phyloP scores from a whole-genome alignment of 2,888 invertebrate species.

The Plebejus argus region DNA sequence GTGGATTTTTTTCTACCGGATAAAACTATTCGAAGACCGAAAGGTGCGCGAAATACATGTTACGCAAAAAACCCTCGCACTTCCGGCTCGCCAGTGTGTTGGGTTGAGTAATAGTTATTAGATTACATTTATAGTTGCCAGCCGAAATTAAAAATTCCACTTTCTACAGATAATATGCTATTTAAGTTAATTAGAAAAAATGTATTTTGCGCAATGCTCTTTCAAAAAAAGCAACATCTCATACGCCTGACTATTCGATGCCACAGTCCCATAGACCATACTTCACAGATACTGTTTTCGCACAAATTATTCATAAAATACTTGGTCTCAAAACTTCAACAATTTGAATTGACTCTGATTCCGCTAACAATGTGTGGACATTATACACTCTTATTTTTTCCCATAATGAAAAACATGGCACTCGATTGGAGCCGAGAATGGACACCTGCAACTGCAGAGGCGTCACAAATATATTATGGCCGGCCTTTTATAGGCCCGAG shows the following conservation, averaged over 20 bases:
- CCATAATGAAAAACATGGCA: constrained; percentile 16
- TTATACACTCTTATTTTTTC: constrained; percentile 1
- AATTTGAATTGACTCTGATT: too few relatives aligned
- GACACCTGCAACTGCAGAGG: constrained; percentile 24
- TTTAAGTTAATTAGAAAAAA: constrained; percentile 20
- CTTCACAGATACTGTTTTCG: neutral
- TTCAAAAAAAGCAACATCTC: neutral
- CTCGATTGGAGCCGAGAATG: neutral
- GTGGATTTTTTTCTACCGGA: neutral
- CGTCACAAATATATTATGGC: constrained; percentile 19
- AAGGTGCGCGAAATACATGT: constrained; percentile 29
- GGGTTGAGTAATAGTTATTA: constrained; percentile 25
- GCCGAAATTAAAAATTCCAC: constrained; percentile 17
- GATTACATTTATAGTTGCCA: constrained; percentile 9
- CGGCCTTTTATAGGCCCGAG: constrained; percentile 29
- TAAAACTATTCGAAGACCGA: constrained; percentile 11
- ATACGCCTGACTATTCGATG: neutral
- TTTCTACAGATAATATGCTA: constrained; percentile 22
- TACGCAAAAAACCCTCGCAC: constrained; percentile 28
- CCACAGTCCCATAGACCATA: neutral
- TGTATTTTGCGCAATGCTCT: neutral
- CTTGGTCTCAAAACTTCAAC: too few relatives aligned
- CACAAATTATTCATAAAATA: too few relatives aligned
- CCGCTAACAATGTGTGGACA: neutral
- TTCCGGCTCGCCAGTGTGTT: constrained; percentile 20